These are phyloP conservation scores for Tetramorium parvispinum DNA, from an alignment of 1,140 invertebrate species.

Conservation along the genomic window DNA sequence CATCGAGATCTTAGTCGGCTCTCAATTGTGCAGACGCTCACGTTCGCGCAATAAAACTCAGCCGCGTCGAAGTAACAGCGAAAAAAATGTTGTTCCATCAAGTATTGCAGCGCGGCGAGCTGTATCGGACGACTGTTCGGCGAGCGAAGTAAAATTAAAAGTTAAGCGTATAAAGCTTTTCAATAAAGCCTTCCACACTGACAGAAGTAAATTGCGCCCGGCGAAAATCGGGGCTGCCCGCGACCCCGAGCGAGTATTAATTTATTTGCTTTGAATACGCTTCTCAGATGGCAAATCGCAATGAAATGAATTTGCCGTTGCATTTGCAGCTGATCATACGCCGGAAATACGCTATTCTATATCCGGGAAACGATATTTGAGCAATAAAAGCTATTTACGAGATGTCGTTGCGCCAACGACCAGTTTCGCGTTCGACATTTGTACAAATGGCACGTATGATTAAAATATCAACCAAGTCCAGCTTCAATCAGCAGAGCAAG, in stretches of 20 bases:
- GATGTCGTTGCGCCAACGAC: neutral
- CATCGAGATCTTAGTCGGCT: neutral
- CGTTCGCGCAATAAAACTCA: conserved; percentile 6
- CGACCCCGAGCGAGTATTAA: conserved; percentile 41
- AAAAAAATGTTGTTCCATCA: conserved; percentile 32
- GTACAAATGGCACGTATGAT: neutral
- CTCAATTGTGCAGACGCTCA: neutral
- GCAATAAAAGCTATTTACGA: conserved; percentile 51
- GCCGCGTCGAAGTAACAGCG: neutral
- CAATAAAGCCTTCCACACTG: conserved; percentile 42
- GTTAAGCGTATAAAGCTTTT: conserved; percentile 56
- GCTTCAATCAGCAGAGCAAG: no score
- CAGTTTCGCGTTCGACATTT: neutral
- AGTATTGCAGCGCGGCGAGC: neutral
- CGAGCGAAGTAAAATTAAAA: conserved; percentile 42
- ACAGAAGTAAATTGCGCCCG: conserved; percentile 51
- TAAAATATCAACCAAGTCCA: neutral
- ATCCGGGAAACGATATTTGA: neutral
- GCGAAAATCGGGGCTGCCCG: conserved; percentile 31
- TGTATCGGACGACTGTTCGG: conserved; percentile 8
- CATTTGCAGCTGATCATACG: conserved; percentile 1
- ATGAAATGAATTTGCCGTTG: conserved; percentile 52
- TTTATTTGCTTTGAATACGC: conserved; percentile 59
- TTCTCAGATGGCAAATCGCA: conserved; percentile 46
- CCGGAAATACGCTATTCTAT: neutral